Base-by-base conservation (phyloP, 2,888 invertebrate species). In the Calameuta filiformis region DNA sequence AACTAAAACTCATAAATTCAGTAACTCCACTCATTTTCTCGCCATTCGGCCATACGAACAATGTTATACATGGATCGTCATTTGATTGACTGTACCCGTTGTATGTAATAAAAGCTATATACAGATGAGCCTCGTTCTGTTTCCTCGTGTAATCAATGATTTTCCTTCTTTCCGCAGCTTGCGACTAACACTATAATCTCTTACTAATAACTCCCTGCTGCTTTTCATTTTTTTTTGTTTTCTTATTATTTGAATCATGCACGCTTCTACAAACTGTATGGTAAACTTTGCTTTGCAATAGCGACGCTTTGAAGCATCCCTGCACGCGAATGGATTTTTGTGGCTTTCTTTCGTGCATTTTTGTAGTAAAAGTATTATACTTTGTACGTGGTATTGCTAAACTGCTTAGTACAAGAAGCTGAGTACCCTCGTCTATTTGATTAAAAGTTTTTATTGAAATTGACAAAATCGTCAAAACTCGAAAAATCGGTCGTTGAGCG, bases 151-250 rank as follows among this genome's bases (percentile, higher is more conserved):
- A 80, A 85, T 84, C 80, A 86, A 83, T 73, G 68, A 82, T 83
- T 82, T 83, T 84, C 84, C 87, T 87, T 73, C 84, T 82, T 81
- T 88, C 86, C 89, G 86, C 76, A 77, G 87, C 88, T 90, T 90
- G 90, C 90, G 80, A 88, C 85, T 91, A 90, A 91, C 83, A 85
- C 85, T 89, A 86, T 88, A 86, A 88, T 85, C 85, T 87, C 84
- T 84, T 71, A 86, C 88, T 90, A 90, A 90, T 83, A 83, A 77
- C 79, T 79, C 81, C 86, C 81, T 78, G 81, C 83, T 81, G 78
- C 77, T 81, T 78, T 71, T 23, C 23, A 56, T 9, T 23, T 23
- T 56, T 23, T 23, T 56, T 23, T 56, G 4, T 15, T 69, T 40
- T 56, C 0, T 6, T 9, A 3, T 11, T 71, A 31, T 31, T 71